Conservation (phyloP, 2,113 vertebrate genomes). For the Xyrauchen texanus region DNA sequence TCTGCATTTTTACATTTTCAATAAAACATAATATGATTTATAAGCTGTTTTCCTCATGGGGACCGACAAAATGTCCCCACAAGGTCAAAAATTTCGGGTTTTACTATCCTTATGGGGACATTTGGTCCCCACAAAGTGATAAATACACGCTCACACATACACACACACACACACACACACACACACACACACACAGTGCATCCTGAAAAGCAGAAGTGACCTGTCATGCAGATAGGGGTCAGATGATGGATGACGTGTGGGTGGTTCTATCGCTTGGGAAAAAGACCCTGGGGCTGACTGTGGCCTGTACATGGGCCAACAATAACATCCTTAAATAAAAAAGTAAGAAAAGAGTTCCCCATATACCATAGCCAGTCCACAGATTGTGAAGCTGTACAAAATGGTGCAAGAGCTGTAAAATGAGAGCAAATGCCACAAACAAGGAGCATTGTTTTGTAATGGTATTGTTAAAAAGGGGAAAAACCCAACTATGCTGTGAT, state of each 20-base stretch:
- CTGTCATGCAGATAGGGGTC: constrained; percentile 76
- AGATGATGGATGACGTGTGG: constrained; percentile 76
- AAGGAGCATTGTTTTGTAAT: constrained; percentile 87
- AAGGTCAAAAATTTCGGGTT: too few species aligned
- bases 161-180: constrained; percentile 15
- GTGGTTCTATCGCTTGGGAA: constrained; percentile 93
- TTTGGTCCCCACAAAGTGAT: too few species aligned
- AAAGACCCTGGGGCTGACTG: constrained; percentile 89
- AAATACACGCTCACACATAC: constrained; percentile 5
- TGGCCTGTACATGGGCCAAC: constrained; percentile 86
- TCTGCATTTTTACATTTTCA: too few species aligned
- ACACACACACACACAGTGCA: constrained; percentile 23
- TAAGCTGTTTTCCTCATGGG: too few species aligned
- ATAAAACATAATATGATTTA: too few species aligned
- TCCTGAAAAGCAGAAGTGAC: constrained; percentile 54
- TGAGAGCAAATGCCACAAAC: constrained; percentile 82
- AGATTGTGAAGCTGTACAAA: constrained; percentile 78
- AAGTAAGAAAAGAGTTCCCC: constrained; percentile 58
- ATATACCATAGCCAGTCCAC: constrained; percentile 60
- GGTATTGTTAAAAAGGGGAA: constrained; percentile 82
- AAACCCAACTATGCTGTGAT: constrained; percentile 41
- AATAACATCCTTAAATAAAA: constrained; percentile 96
- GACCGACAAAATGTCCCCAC: too few species aligned
- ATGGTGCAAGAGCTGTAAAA: constrained; percentile 77
- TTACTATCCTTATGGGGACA: too few species aligned